Conservation (phyloP, 2,888 invertebrate species). For the Euproctis similis region DNA sequence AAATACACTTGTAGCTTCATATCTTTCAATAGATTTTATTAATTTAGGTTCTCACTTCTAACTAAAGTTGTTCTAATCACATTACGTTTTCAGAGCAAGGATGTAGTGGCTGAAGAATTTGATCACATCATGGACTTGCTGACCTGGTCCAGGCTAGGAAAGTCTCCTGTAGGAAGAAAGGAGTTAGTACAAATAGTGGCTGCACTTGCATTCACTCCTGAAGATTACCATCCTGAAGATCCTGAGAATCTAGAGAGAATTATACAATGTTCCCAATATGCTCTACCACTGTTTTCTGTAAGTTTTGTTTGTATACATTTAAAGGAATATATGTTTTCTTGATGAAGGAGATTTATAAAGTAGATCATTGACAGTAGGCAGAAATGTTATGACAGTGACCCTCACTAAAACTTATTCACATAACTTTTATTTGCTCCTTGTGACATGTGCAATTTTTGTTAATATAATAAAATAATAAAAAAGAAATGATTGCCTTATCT, state of each 20-base stretch:
- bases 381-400: too few species aligned
- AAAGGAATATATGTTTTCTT: too few species aligned
- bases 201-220: constrained; percentile 81
- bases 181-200: constrained; percentile 90
- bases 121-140: constrained; percentile 90
- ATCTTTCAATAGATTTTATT: too few species aligned
- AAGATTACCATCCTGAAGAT: constrained; percentile 84
- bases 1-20: too few species aligned
- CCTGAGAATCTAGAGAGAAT: constrained; percentile 86
- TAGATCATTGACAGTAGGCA: too few species aligned
- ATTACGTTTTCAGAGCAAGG: constrained; percentile 62
- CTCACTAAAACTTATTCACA: too few species aligned
- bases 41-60: not conserved
- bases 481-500: too few species aligned
- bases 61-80: not conserved
- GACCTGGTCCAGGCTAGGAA: constrained; percentile 86
- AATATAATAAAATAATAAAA: too few species aligned
- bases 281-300: constrained; percentile 92
- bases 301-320: too few species aligned
- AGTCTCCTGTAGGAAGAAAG: constrained; percentile 88
- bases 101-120: constrained; percentile 94
- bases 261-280: constrained; percentile 89
- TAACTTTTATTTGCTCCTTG: too few species aligned
- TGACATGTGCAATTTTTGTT: too few species aligned
- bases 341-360: too few species aligned